phyloP scores from a whole-genome alignment of 2,113 vertebrate genomes.

The Neofelis nebulosa region DNA sequence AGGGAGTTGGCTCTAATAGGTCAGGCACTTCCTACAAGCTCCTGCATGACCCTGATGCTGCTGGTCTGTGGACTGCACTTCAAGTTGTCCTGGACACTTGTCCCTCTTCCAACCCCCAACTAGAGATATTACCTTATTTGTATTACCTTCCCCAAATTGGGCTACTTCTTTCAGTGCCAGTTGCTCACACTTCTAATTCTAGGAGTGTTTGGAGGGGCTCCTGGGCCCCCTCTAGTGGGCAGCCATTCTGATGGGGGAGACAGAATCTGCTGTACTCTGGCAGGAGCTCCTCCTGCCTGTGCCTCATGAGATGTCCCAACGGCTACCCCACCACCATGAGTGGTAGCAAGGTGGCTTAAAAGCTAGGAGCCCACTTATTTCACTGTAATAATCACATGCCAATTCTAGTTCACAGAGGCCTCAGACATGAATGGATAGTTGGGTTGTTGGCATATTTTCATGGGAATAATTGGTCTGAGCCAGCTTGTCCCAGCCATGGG shows the following conservation, averaged over 20 bases:
- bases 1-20: not conserved
- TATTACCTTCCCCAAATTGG: not conserved
- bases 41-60: fast-evolving
- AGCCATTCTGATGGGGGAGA: not conserved
- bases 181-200: not conserved
- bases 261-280: not conserved
- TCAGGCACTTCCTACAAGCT: not conserved
- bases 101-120: not conserved
- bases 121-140: not conserved
- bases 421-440: not conserved
- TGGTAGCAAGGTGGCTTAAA: not conserved
- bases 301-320: fast-evolving
- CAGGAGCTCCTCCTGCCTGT: not conserved
- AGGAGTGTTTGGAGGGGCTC: not conserved
- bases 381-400: not conserved
- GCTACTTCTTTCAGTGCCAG: not conserved
- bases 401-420: not conserved
- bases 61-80: not conserved
- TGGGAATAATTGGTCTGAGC: not conserved
- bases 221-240: not conserved
- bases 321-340: not conserved
- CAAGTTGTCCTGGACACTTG: too few relatives aligned
- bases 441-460: not conserved
- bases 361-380: not conserved
- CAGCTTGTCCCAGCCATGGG: not conserved